A percentile compares a stretch with the other conserved stretches of the same genome.
phyloP scores from a whole-genome alignment of 2,888 invertebrate genomes.

The Stomorhina lunata region DNA sequence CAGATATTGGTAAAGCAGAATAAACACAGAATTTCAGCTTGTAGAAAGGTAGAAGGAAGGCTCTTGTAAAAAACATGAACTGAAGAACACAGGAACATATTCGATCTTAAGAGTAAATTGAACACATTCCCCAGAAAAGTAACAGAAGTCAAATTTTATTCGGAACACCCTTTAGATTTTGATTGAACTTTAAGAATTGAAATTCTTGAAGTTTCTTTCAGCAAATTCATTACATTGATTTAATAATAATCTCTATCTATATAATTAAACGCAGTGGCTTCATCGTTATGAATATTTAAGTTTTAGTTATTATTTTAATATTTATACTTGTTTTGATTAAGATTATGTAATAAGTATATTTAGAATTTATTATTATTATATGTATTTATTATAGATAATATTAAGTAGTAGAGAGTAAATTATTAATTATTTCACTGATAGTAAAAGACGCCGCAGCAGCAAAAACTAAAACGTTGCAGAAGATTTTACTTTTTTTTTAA shows the following conservation, averaged over 20 bases:
- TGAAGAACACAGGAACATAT: too few relatives aligned
- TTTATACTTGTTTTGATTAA: neutral
- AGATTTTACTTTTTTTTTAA: neutral
- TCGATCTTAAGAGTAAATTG: too few relatives aligned
- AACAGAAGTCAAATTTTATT: too few relatives aligned
- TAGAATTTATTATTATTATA: neutral
- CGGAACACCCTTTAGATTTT: too few relatives aligned
- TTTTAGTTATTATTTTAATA: neutral
- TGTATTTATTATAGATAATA: neutral
- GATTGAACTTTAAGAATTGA: too few relatives aligned
- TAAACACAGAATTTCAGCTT: too few relatives aligned
- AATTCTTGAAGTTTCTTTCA: too few relatives aligned
- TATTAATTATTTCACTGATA: neutral
- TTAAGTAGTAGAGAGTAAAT: neutral
- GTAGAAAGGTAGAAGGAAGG: too few relatives aligned
- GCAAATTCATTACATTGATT: slow-evolving; percentile 29
- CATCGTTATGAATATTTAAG: neutral
- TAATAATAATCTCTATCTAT: neutral
- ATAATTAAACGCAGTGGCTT: neutral
- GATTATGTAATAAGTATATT: neutral
- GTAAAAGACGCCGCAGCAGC: neutral
- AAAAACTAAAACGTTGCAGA: neutral
- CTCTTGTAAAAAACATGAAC: too few relatives aligned
- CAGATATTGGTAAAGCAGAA: too few relatives aligned
- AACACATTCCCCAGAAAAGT: too few relatives aligned